phyloP scores from a whole-genome alignment of 2,888 invertebrate genomes.

The Cerastis rubricosa region DNA sequence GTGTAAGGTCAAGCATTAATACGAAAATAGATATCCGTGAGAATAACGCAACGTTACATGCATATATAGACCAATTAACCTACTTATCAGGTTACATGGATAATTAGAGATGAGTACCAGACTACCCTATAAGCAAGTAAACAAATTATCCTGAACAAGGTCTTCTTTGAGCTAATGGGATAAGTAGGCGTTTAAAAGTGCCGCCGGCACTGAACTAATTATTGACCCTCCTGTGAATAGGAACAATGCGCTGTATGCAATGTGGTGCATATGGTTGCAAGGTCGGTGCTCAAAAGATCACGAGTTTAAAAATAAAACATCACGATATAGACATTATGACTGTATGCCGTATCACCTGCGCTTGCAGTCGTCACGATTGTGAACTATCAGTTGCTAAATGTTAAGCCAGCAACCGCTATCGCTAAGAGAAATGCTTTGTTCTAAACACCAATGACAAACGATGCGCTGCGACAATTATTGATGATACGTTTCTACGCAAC shows the following conservation, averaged over 20 bases:
- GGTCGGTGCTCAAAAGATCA: slow-evolving; percentile 74
- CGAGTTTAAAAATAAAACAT: slow-evolving; percentile 71
- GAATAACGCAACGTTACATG: slow-evolving; percentile 50
- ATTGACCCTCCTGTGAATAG: slow-evolving; percentile 75
- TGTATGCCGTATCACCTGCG: slow-evolving; percentile 62
- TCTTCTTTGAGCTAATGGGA: slow-evolving; percentile 72
- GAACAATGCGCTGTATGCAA: slow-evolving; percentile 73
- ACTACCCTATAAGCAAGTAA: slow-evolving; percentile 47
- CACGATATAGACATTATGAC: slow-evolving; percentile 75
- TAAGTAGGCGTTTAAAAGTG: slow-evolving; percentile 78
- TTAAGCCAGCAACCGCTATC: slow-evolving; percentile 48
- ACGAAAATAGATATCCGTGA: slow-evolving; percentile 59
- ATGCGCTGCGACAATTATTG: slow-evolving; percentile 67
- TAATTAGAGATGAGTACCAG: slow-evolving; percentile 54
- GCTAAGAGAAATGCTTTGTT: slow-evolving; percentile 50
- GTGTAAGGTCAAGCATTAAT: slow-evolving; percentile 68
- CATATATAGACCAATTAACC: slow-evolving; percentile 58
- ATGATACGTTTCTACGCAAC: slow-evolving; percentile 76
- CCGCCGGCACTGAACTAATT: slow-evolving; percentile 75
- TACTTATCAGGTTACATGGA: slow-evolving; percentile 48
- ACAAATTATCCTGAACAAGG: slow-evolving; percentile 60
- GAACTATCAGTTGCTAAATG: slow-evolving; percentile 64
- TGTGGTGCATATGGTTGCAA: slow-evolving; percentile 76
- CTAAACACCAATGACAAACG: slow-evolving; percentile 53
- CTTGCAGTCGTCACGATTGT: slow-evolving; percentile 64